Evolutionary conservation across 2,888 invertebrate species (phyloP).

Genomic region (Beris chalybata): DNA sequence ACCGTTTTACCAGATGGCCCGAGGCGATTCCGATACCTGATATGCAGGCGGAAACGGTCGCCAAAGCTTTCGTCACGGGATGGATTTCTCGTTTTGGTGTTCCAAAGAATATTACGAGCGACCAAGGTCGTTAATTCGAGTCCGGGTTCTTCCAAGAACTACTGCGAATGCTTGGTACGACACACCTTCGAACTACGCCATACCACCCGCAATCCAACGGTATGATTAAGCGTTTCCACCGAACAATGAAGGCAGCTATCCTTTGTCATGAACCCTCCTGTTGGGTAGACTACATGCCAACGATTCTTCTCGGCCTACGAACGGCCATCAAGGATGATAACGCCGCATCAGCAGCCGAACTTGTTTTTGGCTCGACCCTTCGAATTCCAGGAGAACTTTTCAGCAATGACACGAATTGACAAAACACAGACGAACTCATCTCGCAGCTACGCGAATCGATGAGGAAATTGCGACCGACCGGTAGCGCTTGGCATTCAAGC

Average conservation of each 20-base stretch:
- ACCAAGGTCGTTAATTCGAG: neutral
- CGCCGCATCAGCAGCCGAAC: neutral
- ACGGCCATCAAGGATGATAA: neutral
- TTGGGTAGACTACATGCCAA: neutral
- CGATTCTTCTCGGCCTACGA: constrained; percentile 1
- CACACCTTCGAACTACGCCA: neutral
- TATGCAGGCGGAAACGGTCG: no score
- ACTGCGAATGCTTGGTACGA: neutral
- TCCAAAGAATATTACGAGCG: neutral
- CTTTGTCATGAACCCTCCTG: neutral
- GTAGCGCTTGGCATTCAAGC: neutral
- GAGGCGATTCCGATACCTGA: no score
- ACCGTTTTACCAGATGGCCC: no score
- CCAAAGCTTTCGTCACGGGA: neutral
- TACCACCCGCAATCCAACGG: constrained; percentile 4
- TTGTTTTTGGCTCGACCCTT: neutral
- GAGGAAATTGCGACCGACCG: neutral
- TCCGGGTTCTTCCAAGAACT: neutral
- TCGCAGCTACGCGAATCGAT: neutral
- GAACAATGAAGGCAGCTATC: neutral
- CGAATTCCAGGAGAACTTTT: constrained; percentile 12
- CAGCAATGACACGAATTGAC: neutral
- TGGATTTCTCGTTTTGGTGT: constrained; percentile 9
- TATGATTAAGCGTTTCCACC: neutral
- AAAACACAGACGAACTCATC: neutral